Evolutionary conservation across 2,888 invertebrate genomes (phyloP), one percentile per base, ranked within the genome.

Genomic region (Luffia ferchaultella): DNA sequence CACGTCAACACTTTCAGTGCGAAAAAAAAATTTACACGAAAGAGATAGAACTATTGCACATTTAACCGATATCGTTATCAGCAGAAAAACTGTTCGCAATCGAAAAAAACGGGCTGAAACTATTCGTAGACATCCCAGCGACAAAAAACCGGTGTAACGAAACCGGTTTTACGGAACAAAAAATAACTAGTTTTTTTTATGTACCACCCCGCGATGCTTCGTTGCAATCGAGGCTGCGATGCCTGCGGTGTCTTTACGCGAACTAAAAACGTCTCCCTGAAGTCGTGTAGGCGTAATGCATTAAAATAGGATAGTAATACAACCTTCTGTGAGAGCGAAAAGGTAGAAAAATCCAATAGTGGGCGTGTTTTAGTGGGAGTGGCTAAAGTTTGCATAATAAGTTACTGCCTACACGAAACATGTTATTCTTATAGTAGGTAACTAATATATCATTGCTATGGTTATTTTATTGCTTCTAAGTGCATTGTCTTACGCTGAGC

Each of bases 251-350:
- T 70, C 79, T 74, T 76, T 68, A 61, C 64, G 65, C 62, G 70
- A 67, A 83, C 82, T 83, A 83, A 83, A 83, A 83, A 83, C 73
- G 70, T 58, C 64, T 54, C 57, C 60, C 72, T 72, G 73, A 71
- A 70, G 71, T 68, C 61, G 68, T 67, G 80, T 70, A 76, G 82
- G 82, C 80, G 82, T 67, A 63, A 57, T 73, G 69, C 63, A 65
- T 58, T 54, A 42, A 67, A 67, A 57, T 44, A 69, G 61, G 78
- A 80, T 17, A 55, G 60, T 57, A 20, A 60, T 74, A 74, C 18
- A 42, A 1, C 17, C 53, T 50, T 15, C 2, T 2, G 0, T 48
- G 18, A 0, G 67, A 5, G 2, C n/a, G 62, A 78, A 16, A 51
- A 68, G 58, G 80, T 69, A 15, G 57, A 55, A 15, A 43, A 50